Base-by-base conservation (phyloP, 2,888 invertebrate species). In the Imbricaverruca yamaguchii region DNA sequence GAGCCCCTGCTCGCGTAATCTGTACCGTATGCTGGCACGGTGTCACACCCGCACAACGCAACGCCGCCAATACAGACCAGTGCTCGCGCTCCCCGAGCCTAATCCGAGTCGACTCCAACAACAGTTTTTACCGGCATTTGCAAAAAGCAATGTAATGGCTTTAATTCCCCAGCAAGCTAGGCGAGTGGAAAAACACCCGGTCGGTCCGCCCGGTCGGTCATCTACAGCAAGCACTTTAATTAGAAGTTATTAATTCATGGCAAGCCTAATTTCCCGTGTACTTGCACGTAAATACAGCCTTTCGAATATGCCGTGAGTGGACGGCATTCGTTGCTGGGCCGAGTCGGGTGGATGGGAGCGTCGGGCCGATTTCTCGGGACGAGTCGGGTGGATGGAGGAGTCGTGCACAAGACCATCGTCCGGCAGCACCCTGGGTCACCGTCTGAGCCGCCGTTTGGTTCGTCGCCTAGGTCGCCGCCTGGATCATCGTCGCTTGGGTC, bases 61-160 rank as follows among this genome's bases (percentile, higher is more conserved):
- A 39, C 39, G 39, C 39, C 39, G 39, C 39, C 39, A 39, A 39
- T 39, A 39, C 39, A 39, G 39, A 39, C 39, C 39, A 39, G 39
- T 39, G 1, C 39, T 39, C 39, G 39, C 39, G 39, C 39, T 39
- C 39, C 39, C 39, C 39, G 1, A 39, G 15, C 6, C 15, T 74
- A 74, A 74, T 74, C 4, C 53, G 18, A 74, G 53, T 74, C 55
- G 74, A 74, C 74, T 53, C 10, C 12, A 55, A 55, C 69, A n/a
- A 7, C 21, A 3, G 21, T 74, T 74, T 74, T 74, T 74, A 21
- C 18, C 74, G 55, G 53, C 55, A 21, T 12, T 55, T 0, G 74
- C 74, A 74, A 74, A 74, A 74, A 74, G 53, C 74, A 74, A 21
- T 21, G 23, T 74, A 74, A 74, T 74, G 55, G 74, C 74, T 74